Evolutionary conservation across 2,888 invertebrate species (phyloP).

Genomic region (Chorisops tibialis): DNA sequence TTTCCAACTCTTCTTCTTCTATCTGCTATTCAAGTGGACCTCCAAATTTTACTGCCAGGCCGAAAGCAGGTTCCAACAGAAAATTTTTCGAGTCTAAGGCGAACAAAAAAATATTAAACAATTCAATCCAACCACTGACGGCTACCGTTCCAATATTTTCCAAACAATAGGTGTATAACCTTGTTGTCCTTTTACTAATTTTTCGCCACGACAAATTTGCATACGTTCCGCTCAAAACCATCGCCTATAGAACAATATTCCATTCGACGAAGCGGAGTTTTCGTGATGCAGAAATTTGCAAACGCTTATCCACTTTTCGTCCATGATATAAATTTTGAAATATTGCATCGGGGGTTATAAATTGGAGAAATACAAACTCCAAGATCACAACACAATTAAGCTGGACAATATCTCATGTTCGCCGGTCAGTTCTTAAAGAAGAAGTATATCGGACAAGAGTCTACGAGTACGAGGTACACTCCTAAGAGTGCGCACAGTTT

Average conservation of each 20-base stretch:
- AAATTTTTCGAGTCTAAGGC: too few relatives aligned
- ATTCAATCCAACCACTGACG: too few relatives aligned
- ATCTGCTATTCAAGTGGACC: too few relatives aligned
- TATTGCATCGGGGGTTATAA: constrained; percentile 23
- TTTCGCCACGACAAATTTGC: too few relatives aligned
- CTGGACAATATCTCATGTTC: constrained; percentile 20
- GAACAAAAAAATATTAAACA: too few relatives aligned
- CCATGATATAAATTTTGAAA: constrained; percentile 23
- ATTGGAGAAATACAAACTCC: constrained; percentile 23
- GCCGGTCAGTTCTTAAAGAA: not conserved
- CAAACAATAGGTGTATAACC: too few relatives aligned
- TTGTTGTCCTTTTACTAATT: too few relatives aligned
- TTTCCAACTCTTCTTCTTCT: too few relatives aligned
- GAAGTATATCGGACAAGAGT: not conserved
- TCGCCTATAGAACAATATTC: not conserved
- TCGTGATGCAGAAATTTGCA: constrained; percentile 22
- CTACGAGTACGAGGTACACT: not conserved
- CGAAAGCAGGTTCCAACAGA: too few relatives aligned
- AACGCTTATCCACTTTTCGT: constrained; percentile 18
- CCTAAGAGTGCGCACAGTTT: too few relatives aligned
- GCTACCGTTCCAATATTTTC: too few relatives aligned
- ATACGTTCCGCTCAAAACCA: not conserved
- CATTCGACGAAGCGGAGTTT: not conserved
- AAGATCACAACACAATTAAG: constrained; percentile 28
- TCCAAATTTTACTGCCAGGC: too few relatives aligned